Base-by-base conservation (phyloP, 2,797 vertebrate species). In the Sebastolobus altivelis region DNA sequence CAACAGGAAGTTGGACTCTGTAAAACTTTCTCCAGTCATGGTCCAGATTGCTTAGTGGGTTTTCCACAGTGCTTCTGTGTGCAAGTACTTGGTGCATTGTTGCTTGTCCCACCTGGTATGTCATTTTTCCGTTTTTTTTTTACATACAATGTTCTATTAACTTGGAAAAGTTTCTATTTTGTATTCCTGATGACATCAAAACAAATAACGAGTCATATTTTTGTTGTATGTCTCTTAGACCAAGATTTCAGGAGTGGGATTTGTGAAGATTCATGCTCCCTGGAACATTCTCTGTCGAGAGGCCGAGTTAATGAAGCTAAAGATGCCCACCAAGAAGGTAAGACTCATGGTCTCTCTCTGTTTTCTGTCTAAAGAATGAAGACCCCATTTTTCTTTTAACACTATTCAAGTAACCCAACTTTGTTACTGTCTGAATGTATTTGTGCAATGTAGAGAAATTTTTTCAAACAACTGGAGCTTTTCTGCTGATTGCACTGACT, bases 321-420 rank as follows among this genome's bases (percentile, higher is more conserved):
- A 99, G 93, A 99, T 99, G 97, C 98, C 98, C 0, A 99, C 98
- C 0, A 99, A 97, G 93, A 99, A 98, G 96, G 98, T 99, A 69
- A 81, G 80, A 62, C 3, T 59, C 20, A 9, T 5, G 5, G 9
- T 31, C 4, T 63, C 4, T n/a, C 13, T 20, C 18, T 1, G 3
- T 25, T 65, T 5, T 37, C 14, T 69, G 22, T 59, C 1, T 33
- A 40, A 65, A 27, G 22, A 35, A 0, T 18, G 6, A 67, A 61
- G 18, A 20, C 9, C 3, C 5, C 22, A 20, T n/a, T 35, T 68
- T 31, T 35, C 8, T 68, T 22, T 54, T 33, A 33, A n/a, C 18
- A 13, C 10, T 67, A 14, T 67, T 33, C 11, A 33, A 33, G 63
- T 52, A 52, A 52, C 27, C 18, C 29, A 33, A 13, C 27, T 49